phyloP scores from a whole-genome alignment of 2,888 invertebrate species.

The Melitaea athalia region DNA sequence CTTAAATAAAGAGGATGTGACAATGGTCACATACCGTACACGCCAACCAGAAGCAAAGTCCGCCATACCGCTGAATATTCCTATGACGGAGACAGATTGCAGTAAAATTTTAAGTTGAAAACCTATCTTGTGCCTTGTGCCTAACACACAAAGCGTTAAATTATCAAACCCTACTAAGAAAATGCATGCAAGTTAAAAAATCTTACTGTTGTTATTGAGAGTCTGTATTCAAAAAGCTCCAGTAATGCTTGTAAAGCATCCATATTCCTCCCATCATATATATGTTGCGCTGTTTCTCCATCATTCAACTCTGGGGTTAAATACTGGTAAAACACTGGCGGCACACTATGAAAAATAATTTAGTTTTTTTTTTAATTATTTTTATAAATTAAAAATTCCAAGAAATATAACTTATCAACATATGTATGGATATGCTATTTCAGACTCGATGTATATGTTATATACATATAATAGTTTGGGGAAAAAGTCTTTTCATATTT shows the following conservation, averaged over 20 bases:
- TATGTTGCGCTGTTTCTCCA: slow-evolving; percentile 71
- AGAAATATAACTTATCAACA: no score
- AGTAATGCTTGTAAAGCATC: slow-evolving; percentile 88
- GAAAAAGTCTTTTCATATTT: no score
- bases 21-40: no score
- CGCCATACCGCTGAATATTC: no score
- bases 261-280: slow-evolving; percentile 89
- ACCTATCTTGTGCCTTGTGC: no score
- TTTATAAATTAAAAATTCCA: neutral
- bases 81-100: no score
- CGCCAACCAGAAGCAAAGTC: no score
- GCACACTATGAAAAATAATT: slow-evolving; percentile 82
- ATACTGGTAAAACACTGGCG: slow-evolving; percentile 87
- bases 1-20: no score
- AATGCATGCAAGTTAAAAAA: neutral
- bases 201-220: slow-evolving; percentile 81
- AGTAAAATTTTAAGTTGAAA: no score
- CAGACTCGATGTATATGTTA: neutral
- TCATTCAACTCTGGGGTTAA: slow-evolving; percentile 83
- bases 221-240: slow-evolving; percentile 84
- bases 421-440: no score
- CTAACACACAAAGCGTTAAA: no score
- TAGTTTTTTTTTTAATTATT: neutral
- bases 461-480: no score
- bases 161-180: neutral